phyloP scores from a whole-genome alignment of 2,113 vertebrate species.

The Cepphus grylle region DNA sequence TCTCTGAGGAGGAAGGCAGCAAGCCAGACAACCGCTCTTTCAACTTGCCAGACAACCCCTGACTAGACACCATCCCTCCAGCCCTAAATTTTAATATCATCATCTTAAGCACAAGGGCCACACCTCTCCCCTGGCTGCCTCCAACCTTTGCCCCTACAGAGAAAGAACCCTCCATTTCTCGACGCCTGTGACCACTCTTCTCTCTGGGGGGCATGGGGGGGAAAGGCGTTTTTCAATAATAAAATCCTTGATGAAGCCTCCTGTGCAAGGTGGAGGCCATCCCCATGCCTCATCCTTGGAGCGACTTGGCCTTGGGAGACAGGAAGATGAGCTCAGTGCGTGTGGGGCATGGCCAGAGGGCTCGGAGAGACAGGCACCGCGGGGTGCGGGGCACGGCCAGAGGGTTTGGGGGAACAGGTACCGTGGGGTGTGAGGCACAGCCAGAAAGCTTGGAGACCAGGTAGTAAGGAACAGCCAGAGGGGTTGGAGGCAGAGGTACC shows the following conservation, averaged over 20 bases:
- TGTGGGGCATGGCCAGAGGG: not conserved
- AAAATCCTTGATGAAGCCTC: not conserved
- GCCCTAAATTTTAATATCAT: not conserved
- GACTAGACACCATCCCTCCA: not conserved
- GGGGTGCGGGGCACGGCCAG: not conserved
- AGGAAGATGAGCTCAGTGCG: not conserved
- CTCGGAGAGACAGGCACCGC: not conserved
- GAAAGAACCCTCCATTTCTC: not conserved
- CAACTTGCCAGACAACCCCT: not conserved
- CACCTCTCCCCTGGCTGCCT: not conserved
- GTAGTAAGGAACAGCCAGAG: not conserved
- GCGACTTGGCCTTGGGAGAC: not conserved
- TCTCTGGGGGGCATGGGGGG: not conserved
- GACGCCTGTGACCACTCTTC: not conserved
- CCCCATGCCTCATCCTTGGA: not conserved
- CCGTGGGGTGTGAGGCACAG: fast-evolving
- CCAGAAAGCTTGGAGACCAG: not conserved
- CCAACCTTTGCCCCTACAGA: not conserved
- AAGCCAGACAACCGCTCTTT: not conserved
- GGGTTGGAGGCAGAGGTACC: not conserved
- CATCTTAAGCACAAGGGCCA: not conserved
- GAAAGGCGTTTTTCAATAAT: not conserved
- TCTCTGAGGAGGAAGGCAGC: not conserved
- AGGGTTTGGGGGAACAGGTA: no score
- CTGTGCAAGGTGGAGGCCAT: not conserved